phyloP scores from a whole-genome alignment of 2,797 vertebrate species.

The Aldrovandia affinis region DNA sequence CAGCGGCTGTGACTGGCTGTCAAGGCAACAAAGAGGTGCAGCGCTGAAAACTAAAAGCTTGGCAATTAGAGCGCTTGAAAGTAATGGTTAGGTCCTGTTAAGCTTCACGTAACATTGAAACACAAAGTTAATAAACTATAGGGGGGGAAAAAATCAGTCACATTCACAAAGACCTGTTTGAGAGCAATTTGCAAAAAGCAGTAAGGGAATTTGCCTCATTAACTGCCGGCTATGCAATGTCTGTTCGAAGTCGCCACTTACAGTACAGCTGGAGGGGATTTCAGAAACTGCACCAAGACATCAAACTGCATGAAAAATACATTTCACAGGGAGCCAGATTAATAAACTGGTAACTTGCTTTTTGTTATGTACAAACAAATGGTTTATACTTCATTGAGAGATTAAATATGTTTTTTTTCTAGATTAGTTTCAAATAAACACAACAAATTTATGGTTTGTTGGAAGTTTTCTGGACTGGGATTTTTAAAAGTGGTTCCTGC shows the following conservation, averaged over 20 bases:
- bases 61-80: constrained; percentile 51
- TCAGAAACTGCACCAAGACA: constrained; percentile 15
- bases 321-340: constrained; percentile 13
- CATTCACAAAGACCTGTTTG: constrained; percentile 41
- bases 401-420: constrained; percentile 5
- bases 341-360: not conserved
- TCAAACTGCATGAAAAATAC: constrained; percentile 9
- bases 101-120: constrained; percentile 28
- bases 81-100: constrained; percentile 35
- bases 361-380: not conserved
- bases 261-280: constrained; percentile 8
- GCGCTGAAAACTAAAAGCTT: constrained; percentile 38
- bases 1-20: constrained; percentile 35
- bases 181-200: constrained; percentile 50
- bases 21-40: constrained; percentile 41
- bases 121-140: constrained; percentile 40
- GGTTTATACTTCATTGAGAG: not conserved
- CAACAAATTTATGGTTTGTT: not conserved
- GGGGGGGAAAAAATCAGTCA: constrained; percentile 27
- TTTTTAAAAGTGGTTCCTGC: not conserved
- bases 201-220: constrained; percentile 51
- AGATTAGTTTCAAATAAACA: not conserved
- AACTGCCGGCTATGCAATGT: constrained; percentile 36
- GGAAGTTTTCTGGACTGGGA: not conserved
- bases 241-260: constrained; percentile 42